Evolutionary conservation across 2,888 invertebrate species (phyloP), one percentile per base, ranked within the genome.

Genomic region (Scaptomyza flava): DNA sequence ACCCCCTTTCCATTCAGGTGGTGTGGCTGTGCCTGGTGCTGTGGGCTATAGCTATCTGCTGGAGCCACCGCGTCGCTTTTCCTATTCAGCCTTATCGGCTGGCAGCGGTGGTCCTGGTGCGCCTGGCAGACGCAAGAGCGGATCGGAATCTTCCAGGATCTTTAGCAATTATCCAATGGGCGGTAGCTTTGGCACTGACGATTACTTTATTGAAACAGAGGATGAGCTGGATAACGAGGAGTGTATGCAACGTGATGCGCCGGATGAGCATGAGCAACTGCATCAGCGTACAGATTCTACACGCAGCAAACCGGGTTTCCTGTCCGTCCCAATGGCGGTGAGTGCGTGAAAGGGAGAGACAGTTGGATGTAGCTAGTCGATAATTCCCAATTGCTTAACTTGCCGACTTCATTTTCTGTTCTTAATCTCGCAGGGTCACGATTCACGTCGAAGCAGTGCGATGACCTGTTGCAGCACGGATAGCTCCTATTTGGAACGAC

Each of bases 381-480:
- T 41, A 41, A 41, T 1, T 17, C 4, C 2, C 9, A 3, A 4
- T 17, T 17, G 0, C 41, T 3, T 14, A 11, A 3, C 9, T 9
- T 14, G 2, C 38, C 5, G 12, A 9, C 20, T 33, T 6, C 31
- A 7, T 20, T 4, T 12, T 4, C 14, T 5, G 66, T 5, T 67
- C 65, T 11, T n/a, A 12, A 14, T 2, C 2, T 6, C 20, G 8
- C 63, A 92, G 92, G 91, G 90, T 53, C 91, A 91, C 54, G 92
- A 93, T 59, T 92, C 93, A 9, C 92, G 96, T 45, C 94, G 96
- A 48, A 94, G 95, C 81, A 96, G 96, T 90, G 96, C 96, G 74
- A 95, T 96, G 85, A 96, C 96, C 33, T 96, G 96, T 91, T 96
- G 96, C 80, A 96, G 96, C 89, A 96, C 96, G 38, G 96, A 96